Evolutionary conservation across 2,797 vertebrate species (phyloP), one percentile per base, ranked within the genome.

Genomic region (Tadarida brasiliensis): DNA sequence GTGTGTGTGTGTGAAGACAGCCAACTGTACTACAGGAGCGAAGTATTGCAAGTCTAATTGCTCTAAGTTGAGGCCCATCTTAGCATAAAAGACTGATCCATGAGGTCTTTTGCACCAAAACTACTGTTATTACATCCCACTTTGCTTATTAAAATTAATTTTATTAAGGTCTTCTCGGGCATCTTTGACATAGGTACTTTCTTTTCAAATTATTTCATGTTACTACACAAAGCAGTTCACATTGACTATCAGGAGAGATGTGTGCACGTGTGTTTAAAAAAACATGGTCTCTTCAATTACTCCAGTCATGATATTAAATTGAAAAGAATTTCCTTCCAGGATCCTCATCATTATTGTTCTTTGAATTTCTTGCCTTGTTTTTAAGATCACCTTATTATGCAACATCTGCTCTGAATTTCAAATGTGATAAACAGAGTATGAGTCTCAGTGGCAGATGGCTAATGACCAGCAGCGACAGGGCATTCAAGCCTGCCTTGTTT

Each of bases 341-440:
- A 90, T 91, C 93, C 91, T 96, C 94, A 96, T 95, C 70, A 68
- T 97, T 95, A 95, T 96, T 70, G 97, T 98, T 98, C 98, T 98
- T 94, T 97, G 98, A 98, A 95, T 98, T 95, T 94, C 97, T 97
- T 82, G 95, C 80, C 95, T 77, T 97, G 97, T 98, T 98, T 98
- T 97, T 97, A 97, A 98, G 97, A 98, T 65, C 97, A 98, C 97
- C 70, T 87, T 97, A 97, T 87, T 98, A 98, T 98, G 98, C 98
- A 98, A 98, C 98, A 98, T 98, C 98, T 98, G 98, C 96, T 98
- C 94, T 96, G 96, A 98, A 98, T 98, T 98, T 98, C 98, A 97
- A 98, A 98, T 77, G 96, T 98, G 98, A 98, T 97, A 95, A 87
- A 97, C 97, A 91, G 96, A 96, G 97, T 93, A 98, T 98, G 98